Evolutionary conservation across 2,797 vertebrate species (phyloP).

Genomic region (Eulemur rubriventer): DNA sequence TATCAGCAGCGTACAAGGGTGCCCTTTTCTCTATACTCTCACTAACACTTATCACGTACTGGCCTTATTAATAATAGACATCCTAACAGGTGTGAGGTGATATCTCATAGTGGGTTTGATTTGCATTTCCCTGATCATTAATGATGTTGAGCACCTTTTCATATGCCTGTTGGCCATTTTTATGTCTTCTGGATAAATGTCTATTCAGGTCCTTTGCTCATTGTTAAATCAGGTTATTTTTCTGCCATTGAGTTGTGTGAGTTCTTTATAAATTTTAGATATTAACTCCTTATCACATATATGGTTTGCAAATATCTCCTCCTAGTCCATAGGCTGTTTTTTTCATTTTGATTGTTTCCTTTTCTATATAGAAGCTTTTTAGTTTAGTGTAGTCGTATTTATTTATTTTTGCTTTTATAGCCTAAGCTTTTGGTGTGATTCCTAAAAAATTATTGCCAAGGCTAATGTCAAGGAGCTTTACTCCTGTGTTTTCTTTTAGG

Average conservation of each 20-base stretch:
- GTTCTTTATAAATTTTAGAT: neutral
- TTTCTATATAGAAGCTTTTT: neutral
- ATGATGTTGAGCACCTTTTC: neutral
- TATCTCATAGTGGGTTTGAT: neutral
- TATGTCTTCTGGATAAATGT: neutral
- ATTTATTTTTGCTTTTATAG: neutral
- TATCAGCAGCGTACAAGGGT: neutral
- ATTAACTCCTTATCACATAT: neutral
- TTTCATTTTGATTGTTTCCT: neutral
- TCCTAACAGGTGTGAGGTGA: neutral
- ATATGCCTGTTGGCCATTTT: neutral
- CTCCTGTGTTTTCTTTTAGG: neutral
- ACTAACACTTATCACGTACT: neutral
- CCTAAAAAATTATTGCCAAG: neutral
- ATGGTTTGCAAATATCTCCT: neutral
- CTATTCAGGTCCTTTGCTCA: neutral
- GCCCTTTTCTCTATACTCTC: neutral
- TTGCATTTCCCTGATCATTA: neutral
- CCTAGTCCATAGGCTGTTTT: neutral
- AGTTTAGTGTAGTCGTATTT: neutral
- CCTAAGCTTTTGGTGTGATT: neutral
- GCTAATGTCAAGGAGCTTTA: neutral
- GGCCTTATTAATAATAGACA: neutral
- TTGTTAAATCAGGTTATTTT: neutral
- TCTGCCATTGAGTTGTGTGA: neutral